Conservation (phyloP, 2,797 vertebrate genomes). For the Pantherophis alleghaniensis region DNA sequence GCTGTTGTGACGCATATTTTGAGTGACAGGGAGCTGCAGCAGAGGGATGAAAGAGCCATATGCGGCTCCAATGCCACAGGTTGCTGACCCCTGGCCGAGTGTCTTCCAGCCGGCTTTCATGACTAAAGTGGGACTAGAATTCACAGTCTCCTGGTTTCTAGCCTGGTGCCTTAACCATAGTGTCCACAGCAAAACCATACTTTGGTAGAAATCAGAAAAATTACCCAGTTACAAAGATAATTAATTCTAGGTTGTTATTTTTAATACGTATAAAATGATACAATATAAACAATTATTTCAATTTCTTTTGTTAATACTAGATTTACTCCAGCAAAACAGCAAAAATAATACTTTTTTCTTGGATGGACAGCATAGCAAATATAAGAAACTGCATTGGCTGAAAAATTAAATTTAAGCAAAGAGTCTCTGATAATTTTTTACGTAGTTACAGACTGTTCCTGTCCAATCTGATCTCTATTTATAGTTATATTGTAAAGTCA, state of each 20-base stretch:
- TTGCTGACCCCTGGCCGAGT: neutral
- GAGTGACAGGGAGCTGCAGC: too few species aligned
- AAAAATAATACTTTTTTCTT: neutral
- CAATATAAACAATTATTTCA: neutral
- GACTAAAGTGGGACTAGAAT: neutral
- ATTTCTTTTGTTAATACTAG: neutral
- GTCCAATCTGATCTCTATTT: neutral
- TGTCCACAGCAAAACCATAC: neutral
- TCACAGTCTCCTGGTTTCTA: neutral
- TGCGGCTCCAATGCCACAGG: too few species aligned
- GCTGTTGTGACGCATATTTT: too few species aligned
- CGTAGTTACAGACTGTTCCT: neutral
- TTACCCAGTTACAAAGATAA: neutral
- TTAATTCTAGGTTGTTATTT: neutral
- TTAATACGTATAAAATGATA: neutral
- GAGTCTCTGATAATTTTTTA: neutral
- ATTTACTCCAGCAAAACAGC: neutral
- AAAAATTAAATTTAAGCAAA: neutral
- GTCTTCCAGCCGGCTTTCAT: neutral
- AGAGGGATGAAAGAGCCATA: too few species aligned
- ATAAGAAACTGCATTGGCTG: neutral
- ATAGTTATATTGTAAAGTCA: neutral
- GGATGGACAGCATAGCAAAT: neutral
- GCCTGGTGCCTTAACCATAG: neutral
- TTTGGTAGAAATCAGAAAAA: neutral